Evolutionary conservation across 2,113 vertebrate genomes (phyloP).

Genomic region (Siniperca chuatsi): DNA sequence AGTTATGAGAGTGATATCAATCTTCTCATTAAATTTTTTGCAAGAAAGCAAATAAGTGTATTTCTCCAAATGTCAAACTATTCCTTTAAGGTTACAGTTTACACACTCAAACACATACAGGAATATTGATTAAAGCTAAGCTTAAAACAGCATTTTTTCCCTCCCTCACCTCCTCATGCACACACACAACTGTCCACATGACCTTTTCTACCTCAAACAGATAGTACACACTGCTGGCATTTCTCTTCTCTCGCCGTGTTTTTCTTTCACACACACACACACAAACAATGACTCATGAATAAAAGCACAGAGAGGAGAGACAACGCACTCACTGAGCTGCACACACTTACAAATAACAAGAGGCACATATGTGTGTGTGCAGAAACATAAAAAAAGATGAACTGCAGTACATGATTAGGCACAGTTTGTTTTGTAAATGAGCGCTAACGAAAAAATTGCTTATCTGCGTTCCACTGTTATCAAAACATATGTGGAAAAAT

Average conservation of each 20-base stretch:
- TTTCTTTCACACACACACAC: constrained; percentile 42
- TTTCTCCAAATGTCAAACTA: not conserved
- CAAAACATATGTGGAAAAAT: constrained; percentile 60
- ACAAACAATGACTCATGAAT: constrained; percentile 65
- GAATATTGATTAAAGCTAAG: constrained; percentile 11
- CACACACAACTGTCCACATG: constrained; percentile 29
- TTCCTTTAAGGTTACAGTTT: not conserved
- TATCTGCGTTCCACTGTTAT: constrained; percentile 33
- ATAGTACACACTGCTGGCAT: constrained; percentile 53
- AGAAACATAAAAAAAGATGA: constrained; percentile 4
- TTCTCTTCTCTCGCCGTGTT: constrained; percentile 33
- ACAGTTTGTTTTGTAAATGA: constrained; percentile 47
- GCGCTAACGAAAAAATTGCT: not conserved
- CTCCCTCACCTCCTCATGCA: not conserved
- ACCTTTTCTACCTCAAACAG: constrained; percentile 38
- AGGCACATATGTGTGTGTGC: constrained; percentile 11
- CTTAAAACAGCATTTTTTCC: constrained; percentile 22
- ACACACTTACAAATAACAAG: constrained; percentile 55
- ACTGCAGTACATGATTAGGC: constrained; percentile 21
- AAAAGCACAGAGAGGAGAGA: constrained; percentile 49
- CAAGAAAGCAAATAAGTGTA: not conserved
- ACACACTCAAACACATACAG: not conserved
- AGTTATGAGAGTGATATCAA: not conserved
- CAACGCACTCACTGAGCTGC: constrained; percentile 61
- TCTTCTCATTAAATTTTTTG: not conserved